phyloP scores from a whole-genome alignment of 2,888 invertebrate species.

The Cenopis cana region DNA sequence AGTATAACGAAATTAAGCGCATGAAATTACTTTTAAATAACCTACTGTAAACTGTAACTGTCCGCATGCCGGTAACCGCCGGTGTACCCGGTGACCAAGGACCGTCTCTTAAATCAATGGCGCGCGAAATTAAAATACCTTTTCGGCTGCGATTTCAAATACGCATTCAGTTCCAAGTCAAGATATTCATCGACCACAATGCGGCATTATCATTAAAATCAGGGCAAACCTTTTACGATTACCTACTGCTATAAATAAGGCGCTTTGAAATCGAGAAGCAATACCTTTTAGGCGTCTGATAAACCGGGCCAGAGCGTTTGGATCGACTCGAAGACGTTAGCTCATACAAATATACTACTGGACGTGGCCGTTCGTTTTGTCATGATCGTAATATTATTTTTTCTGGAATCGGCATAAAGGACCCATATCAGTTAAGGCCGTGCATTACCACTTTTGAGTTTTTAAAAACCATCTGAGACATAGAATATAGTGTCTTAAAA shows the following conservation, averaged over 20 bases:
- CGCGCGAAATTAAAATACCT: slow-evolving; percentile 12
- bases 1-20: no score
- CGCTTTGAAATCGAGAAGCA: slow-evolving; percentile 38
- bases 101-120: not conserved
- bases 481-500: no score
- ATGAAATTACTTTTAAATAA: no score
- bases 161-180: slow-evolving; percentile 5
- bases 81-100: not conserved
- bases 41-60: no score
- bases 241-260: slow-evolving; percentile 39
- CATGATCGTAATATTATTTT: no score
- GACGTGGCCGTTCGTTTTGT: no score
- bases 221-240: slow-evolving; percentile 32
- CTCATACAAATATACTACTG: slow-evolving; percentile 30
- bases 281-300: slow-evolving; percentile 41
- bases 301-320: slow-evolving; percentile 36
- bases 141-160: slow-evolving; percentile 17
- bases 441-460: no score
- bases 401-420: no score
- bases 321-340: slow-evolving; percentile 7
- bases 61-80: no score
- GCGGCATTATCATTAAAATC: slow-evolving; percentile 41
- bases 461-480: no score
- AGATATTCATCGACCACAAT: slow-evolving; percentile 9
- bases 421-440: no score